Evolutionary conservation across 2,888 invertebrate genomes (phyloP).

Genomic region (Clanis bilineata): DNA sequence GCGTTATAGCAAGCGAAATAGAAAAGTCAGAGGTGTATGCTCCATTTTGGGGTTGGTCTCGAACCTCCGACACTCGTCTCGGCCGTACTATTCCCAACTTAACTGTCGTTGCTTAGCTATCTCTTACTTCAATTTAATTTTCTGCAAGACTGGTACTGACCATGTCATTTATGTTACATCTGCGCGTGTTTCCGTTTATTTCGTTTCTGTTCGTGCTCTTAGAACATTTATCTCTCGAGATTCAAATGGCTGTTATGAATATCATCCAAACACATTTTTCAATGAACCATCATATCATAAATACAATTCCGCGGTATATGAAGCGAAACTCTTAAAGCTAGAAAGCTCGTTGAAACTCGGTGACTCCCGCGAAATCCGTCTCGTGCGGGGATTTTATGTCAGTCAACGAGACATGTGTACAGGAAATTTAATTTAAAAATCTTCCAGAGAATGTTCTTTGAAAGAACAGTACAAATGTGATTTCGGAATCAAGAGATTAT

Average conservation of each 20-base stretch:
- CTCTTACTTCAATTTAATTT: no score
- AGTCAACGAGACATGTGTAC: neutral
- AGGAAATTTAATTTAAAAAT: neutral
- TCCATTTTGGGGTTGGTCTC: no score
- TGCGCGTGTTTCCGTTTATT: no score
- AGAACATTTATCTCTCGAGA: no score
- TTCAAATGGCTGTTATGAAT: neutral
- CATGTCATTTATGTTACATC: no score
- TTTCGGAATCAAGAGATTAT: neutral
- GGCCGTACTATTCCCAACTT: no score
- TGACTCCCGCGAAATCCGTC: neutral
- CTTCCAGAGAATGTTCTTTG: neutral
- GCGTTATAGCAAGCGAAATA: no score
- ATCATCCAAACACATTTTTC: neutral
- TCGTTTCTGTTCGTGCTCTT: no score
- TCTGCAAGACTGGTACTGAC: no score
- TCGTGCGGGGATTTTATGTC: neutral
- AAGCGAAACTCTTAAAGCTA: neutral
- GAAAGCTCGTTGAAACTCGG: neutral
- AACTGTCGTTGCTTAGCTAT: no score
- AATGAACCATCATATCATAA: neutral
- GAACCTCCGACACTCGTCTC: no score
- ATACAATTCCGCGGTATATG: neutral
- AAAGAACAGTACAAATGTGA: neutral
- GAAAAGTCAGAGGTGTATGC: no score